Evolutionary conservation across 2,888 invertebrate species (phyloP).

Genomic region (Schizotus pectinicornis): DNA sequence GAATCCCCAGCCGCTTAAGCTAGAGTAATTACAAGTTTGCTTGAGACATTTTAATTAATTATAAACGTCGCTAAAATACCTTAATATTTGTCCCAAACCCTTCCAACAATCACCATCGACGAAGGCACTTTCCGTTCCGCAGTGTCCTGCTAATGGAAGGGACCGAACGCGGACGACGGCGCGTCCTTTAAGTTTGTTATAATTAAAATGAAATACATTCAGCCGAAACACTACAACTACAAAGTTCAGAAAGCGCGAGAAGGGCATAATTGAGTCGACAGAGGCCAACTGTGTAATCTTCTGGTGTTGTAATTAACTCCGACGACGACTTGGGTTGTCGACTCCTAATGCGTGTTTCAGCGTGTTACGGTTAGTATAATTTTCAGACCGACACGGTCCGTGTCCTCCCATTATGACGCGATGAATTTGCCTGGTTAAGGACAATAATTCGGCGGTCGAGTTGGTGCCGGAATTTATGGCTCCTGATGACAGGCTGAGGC

Average conservation of each 20-base stretch:
- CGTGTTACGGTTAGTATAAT: slow-evolving; percentile 23
- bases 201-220: slow-evolving; percentile 24
- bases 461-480: no score
- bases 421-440: background rate
- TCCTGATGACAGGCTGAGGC: no score
- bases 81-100: no score
- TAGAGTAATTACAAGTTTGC: no score
- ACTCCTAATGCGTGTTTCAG: slow-evolving; percentile 20
- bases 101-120: no score
- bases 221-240: slow-evolving; percentile 13
- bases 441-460: no score
- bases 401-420: slow-evolving; percentile 6
- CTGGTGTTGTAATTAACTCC: slow-evolving; percentile 31
- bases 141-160: background rate
- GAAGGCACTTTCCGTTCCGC: no score
- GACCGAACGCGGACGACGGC: background rate
- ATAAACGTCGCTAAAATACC: no score
- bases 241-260: slow-evolving; percentile 23
- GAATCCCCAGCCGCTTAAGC: no score
- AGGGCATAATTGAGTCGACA: slow-evolving; percentile 27
- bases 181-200: slow-evolving; percentile 14
- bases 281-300: slow-evolving; percentile 29
- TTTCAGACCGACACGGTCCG: slow-evolving; percentile 5
- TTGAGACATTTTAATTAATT: no score
- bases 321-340: slow-evolving; percentile 14